Conservation (phyloP, 2,113 vertebrate genomes). For the Gobius niger region DNA sequence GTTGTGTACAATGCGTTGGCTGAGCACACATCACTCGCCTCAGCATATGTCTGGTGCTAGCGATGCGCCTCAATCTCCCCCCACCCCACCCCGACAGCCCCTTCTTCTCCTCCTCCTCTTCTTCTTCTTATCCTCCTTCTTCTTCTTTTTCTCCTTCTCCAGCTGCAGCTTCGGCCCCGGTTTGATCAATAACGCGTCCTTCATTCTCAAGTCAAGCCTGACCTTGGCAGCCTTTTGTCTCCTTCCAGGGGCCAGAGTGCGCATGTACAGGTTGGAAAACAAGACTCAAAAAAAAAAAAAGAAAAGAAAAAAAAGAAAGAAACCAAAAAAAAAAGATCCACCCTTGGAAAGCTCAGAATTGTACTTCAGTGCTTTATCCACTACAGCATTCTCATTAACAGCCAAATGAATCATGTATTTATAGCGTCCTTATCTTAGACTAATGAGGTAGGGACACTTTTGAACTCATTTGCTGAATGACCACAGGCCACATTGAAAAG, state of each 20-base stretch:
- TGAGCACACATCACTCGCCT: slow-evolving; percentile 63
- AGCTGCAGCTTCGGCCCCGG: slow-evolving; percentile 69
- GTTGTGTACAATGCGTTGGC: slow-evolving; percentile 53
- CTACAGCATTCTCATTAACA: slow-evolving; percentile 64
- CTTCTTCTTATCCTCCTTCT: slow-evolving; percentile 31
- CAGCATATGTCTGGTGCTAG: slow-evolving; percentile 42
- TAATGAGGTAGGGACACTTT: slow-evolving; percentile 68
- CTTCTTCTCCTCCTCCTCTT: slow-evolving; percentile 14
- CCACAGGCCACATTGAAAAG: slow-evolving; percentile 49
- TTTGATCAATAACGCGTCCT: slow-evolving; percentile 82
- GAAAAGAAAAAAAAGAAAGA: slow-evolving; percentile 37
- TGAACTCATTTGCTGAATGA: slow-evolving; percentile 64
- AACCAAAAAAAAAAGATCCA: background rate
- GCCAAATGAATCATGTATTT: slow-evolving; percentile 73
- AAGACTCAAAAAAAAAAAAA: slow-evolving; percentile 60
- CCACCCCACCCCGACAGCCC: slow-evolving; percentile 14
- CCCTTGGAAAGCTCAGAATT: slow-evolving; percentile 46
- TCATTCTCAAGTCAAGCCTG: slow-evolving; percentile 76
- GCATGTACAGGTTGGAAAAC: slow-evolving; percentile 75
- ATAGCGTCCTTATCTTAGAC: slow-evolving; percentile 65
- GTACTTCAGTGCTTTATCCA: slow-evolving; percentile 38
- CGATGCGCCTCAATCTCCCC: slow-evolving; percentile 53
- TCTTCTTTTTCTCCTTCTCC: slow-evolving; percentile 50
- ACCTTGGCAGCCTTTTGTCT: slow-evolving; percentile 83
- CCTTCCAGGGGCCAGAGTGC: slow-evolving; percentile 75